Evolutionary conservation across 2,888 invertebrate genomes (phyloP), one percentile per base, ranked within the genome.

Genomic region (Liodrosophila aerea): DNA sequence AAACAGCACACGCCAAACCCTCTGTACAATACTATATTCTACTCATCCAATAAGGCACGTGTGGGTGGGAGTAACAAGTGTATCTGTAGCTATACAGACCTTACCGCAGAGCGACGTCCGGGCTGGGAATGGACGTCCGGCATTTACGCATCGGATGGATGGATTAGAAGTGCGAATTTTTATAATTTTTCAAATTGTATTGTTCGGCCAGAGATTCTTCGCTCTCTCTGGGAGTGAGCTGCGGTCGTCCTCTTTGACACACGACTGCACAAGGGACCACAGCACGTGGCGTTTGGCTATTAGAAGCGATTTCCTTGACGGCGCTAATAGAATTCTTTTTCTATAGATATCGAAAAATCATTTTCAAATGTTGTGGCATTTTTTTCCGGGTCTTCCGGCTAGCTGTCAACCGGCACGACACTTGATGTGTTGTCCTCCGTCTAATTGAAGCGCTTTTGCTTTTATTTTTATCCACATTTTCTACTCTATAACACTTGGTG

Each of bases 171-270:
- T 84, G 85, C 85, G 76, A 82, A 85, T 85, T 82, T 82, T 82
- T 84, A 81, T 76, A 81, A 80, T 81, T 84, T 85, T 85, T 81
- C 84, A 82, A 22, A 82, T 84, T 84, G 77, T 73, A 74, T 77
- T 70, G 75, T 64, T 76, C 65, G 67, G 46, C 58, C 60, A 69
- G 49, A 63, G 41, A 65, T 40, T 47, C 33, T 5, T 36, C 8
- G 11, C 9, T 15, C 16, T 30, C 37, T 30, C 16, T 37, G 30
- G 12, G 37, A 31, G 46, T 56, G 73, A 72, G 54, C 62, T 74
- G 85, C 72, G 84, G 77, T 85, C 62, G 73, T 80, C 71, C 81
- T 66, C 53, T 45, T 63, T 66, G 84, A 77, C 85, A 85, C 84
- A 85, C 82, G 84, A 74, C 84, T 66, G 82, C 72, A 67, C 75